These are phyloP conservation scores for Carassius auratus DNA, from an alignment of 2,113 vertebrate genomes.

Conservation along the genomic window DNA sequence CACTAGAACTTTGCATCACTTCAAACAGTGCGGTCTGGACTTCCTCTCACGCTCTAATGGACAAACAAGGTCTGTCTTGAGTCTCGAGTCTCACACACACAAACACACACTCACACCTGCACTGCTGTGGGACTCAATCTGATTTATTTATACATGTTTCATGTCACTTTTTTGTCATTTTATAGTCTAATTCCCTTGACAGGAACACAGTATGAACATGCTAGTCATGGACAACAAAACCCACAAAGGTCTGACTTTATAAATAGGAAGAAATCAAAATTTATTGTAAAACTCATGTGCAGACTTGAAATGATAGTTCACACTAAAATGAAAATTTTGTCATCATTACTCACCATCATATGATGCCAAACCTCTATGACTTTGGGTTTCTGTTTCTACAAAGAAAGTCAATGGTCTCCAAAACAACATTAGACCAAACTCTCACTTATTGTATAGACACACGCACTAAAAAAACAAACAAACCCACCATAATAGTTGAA, in stretches of 20 bases:
- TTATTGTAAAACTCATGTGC: neutral
- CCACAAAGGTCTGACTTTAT: no score
- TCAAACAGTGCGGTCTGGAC: constrained; percentile 63
- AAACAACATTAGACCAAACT: no score
- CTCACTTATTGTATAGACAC: no score
- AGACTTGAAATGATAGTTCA: neutral
- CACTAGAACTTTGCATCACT: constrained; percentile 66
- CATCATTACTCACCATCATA: no score
- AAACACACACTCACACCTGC: constrained; percentile 39
- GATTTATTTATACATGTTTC: neutral
- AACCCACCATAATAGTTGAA: no score
- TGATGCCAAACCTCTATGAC: neutral
- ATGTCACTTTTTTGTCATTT: neutral
- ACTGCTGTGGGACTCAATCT: neutral
- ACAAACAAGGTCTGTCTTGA: constrained; percentile 84
- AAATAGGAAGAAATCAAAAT: neutral
- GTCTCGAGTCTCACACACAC: constrained; percentile 63
- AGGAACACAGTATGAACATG: neutral
- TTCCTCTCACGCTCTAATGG: constrained; percentile 72
- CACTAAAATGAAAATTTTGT: no score
- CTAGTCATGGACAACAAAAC: neutral
- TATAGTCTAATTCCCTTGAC: neutral
- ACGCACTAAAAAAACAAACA: no score
- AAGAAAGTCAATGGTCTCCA: no score
- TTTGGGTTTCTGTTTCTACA: neutral